Percentiles rank a stretch among this genome's conserved stretches.
Conservation (phyloP, 2,888 invertebrate genomes). For the Ophion ellenae region DNA sequence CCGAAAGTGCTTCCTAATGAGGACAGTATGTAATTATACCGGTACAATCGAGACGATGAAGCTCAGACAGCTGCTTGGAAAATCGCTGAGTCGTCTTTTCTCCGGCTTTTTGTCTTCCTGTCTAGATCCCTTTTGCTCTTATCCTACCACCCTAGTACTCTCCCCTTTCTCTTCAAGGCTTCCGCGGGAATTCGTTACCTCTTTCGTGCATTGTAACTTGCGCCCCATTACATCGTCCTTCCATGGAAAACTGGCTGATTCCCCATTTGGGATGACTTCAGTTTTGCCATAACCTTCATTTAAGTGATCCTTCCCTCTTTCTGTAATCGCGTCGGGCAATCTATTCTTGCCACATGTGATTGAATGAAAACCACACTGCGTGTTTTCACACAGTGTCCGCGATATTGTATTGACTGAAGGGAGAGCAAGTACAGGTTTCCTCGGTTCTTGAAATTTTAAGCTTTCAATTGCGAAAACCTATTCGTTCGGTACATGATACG, state of each 20-base stretch:
- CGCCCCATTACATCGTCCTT: conserved; percentile 65
- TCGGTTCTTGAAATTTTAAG: too few relatives aligned
- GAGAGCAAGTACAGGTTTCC: too few relatives aligned
- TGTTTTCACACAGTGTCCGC: too few relatives aligned
- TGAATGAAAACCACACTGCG: too few relatives aligned
- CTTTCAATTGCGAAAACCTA: too few relatives aligned
- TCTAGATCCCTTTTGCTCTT: conserved; percentile 41
- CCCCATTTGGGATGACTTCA: conserved; percentile 34
- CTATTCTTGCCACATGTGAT: too few relatives aligned
- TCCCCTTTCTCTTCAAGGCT: conserved; percentile 45
- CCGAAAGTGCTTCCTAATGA: conserved; percentile 68
- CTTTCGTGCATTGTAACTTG: conserved; percentile 63
- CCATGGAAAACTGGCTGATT: conserved; percentile 28
- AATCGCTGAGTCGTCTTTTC: conserved; percentile 60
- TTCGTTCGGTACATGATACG: too few relatives aligned
- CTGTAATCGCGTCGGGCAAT: not conserved
- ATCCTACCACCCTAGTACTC: conserved; percentile 39
- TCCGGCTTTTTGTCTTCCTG: conserved; percentile 35
- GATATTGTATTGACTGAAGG: too few relatives aligned
- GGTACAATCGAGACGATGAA: conserved; percentile 29
- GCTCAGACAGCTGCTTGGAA: conserved; percentile 49
- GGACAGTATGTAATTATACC: conserved; percentile 72
- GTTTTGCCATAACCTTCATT: conserved; percentile 24
- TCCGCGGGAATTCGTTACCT: conserved; percentile 36
- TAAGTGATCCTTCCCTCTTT: not conserved